Evolutionary conservation across 2,797 vertebrate genomes (phyloP).

Genomic region (Spinus pinus): DNA sequence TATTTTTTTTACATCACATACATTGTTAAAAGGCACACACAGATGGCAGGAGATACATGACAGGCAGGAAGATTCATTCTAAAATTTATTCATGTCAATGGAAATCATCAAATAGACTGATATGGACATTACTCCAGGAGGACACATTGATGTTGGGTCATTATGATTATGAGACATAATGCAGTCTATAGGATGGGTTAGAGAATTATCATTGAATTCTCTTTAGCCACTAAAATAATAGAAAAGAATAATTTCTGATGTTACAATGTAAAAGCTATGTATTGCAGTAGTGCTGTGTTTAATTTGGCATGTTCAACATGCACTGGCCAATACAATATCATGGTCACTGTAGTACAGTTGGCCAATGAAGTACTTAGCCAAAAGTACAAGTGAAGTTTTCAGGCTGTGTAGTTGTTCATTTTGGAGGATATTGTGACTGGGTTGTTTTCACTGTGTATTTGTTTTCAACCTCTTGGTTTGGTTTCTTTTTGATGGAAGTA

Average conservation of each 20-base stretch:
- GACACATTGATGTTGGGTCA: background rate
- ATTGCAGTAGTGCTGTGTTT: background rate
- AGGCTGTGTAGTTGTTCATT: background rate
- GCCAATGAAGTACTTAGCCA: background rate
- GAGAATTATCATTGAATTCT: background rate
- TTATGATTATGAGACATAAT: background rate
- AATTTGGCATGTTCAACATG: background rate
- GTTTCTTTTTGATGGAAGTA: background rate
- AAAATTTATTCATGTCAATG: background rate
- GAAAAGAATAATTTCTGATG: background rate
- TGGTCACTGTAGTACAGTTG: background rate
- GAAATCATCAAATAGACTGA: background rate
- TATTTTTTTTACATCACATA: background rate
- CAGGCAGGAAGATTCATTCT: background rate
- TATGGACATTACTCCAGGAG: background rate
- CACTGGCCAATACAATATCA: background rate
- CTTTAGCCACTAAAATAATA: background rate
- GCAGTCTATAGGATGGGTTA: background rate
- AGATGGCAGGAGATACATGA: background rate
- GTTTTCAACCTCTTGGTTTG: background rate
- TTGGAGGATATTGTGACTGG: background rate
- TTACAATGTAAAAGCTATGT: background rate
- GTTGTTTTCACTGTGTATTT: background rate
- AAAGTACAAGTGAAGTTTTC: background rate
- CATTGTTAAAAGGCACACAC: background rate